Percentiles rank a stretch among this genome's conserved stretches.
Evolutionary conservation across 2,797 vertebrate species (phyloP).

Genomic region (Poeciliopsis infans): DNA sequence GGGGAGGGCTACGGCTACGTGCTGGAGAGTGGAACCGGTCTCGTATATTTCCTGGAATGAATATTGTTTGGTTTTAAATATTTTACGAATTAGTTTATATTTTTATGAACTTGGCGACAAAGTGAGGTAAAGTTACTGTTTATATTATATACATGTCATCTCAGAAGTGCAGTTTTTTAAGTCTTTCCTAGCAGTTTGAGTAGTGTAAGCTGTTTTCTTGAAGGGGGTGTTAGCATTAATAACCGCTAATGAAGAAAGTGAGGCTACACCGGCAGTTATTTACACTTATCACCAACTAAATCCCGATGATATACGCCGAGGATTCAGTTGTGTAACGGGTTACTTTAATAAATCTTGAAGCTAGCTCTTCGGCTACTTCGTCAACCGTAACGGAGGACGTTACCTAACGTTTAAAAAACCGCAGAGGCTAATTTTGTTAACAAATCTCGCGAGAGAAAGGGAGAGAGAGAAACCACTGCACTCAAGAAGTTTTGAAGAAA

Average conservation of each 20-base stretch:
- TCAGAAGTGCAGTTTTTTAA: conserved; percentile 49
- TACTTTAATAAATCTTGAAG: conserved; percentile 7
- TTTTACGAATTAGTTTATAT: rapidly evolving
- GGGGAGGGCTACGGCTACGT: conserved; percentile 65
- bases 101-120: not conserved
- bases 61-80: not conserved
- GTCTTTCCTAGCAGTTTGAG: conserved; percentile 17
- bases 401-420: conserved; percentile 24
- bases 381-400: conserved; percentile 28
- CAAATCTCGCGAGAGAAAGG: conserved; percentile 19
- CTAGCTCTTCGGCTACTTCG: conserved; percentile 38
- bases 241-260: not conserved
- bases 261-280: not conserved
- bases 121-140: not conserved
- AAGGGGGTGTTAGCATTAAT: conserved; percentile 19
- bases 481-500: not conserved
- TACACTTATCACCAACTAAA: not conserved
- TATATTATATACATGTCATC: not conserved
- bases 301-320: not conserved
- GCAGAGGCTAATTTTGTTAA: not conserved
- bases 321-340: conserved; percentile 1
- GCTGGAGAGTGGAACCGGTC: conserved; percentile 43
- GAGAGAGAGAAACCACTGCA: not conserved
- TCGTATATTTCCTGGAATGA: conserved; percentile 11
- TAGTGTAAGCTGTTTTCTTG: not conserved